phyloP scores from a whole-genome alignment of 2,888 invertebrate species.

The Phengaris arion region DNA sequence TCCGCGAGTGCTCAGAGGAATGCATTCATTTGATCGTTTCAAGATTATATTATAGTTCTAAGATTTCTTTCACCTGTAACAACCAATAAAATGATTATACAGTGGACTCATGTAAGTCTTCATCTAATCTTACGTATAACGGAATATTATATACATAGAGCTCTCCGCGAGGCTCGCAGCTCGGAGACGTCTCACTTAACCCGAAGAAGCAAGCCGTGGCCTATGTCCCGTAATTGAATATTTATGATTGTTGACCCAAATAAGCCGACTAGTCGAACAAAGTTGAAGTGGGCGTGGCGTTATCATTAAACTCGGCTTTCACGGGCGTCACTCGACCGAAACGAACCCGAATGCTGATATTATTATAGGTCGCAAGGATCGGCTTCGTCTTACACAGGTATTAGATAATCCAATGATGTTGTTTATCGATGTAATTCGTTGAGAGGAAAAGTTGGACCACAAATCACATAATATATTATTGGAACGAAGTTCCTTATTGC shows the following conservation, averaged over 20 bases:
- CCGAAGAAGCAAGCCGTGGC: slow-evolving; percentile 11
- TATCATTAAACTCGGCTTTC: neutral
- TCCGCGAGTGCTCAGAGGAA: neutral
- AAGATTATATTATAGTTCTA: neutral
- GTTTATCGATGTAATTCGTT: neutral
- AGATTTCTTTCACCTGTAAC: too few species aligned
- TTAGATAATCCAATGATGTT: neutral
- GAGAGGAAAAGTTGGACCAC: neutral
- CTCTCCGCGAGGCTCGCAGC: neutral
- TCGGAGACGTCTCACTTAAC: neutral
- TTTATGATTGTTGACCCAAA: slow-evolving; percentile 32
- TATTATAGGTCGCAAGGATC: slow-evolving; percentile 14
- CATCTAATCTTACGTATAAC: neutral
- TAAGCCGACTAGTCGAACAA: slow-evolving; percentile 29
- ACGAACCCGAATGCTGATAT: neutral
- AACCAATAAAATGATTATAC: neutral
- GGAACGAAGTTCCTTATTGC: too few species aligned
- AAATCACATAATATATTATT: neutral
- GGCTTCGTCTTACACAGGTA: neutral
- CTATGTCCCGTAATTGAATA: slow-evolving; percentile 30
- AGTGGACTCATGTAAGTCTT: neutral
- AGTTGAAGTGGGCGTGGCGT: slow-evolving; percentile 27
- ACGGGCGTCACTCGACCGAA: neutral
- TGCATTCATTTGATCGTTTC: neutral
- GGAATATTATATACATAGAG: neutral